phyloP scores from a whole-genome alignment of 2,888 invertebrate species.

The Stegana nigrithorax region DNA sequence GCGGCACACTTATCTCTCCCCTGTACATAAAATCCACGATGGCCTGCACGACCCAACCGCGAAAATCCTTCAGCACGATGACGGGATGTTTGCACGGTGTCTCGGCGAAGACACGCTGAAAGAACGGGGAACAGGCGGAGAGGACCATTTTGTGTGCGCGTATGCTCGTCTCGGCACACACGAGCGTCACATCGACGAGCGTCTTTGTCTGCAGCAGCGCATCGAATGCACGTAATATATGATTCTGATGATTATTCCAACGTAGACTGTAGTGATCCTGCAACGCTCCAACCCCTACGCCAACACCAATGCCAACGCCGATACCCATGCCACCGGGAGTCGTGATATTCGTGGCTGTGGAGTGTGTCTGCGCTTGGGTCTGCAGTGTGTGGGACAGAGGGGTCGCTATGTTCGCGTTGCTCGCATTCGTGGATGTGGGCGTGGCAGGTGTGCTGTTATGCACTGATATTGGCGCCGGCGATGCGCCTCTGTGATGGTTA shows the following conservation, averaged over 20 bases:
- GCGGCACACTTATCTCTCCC: constrained; percentile 89
- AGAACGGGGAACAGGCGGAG: constrained; percentile 89
- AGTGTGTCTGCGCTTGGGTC: neutral
- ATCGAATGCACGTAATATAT: constrained; percentile 89
- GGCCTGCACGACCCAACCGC: constrained; percentile 88
- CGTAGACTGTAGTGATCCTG: constrained; percentile 90
- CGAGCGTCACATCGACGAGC: constrained; percentile 89
- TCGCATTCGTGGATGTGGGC: neutral
- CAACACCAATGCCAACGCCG: neutral
- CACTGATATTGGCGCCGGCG: too few relatives aligned
- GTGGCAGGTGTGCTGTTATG: neutral
- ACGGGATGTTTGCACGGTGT: constrained; percentile 95
- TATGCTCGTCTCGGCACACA: constrained; percentile 86
- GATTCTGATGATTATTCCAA: constrained; percentile 94
- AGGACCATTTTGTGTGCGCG: constrained; percentile 92
- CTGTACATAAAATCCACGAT: constrained; percentile 95
- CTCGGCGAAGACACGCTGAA: constrained; percentile 88
- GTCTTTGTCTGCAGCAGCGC: constrained; percentile 88
- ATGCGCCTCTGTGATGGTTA: neutral
- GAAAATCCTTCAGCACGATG: constrained; percentile 90
- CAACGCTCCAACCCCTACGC: constrained; percentile 61
- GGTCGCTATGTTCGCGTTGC: neutral
- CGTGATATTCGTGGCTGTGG: constrained; percentile 38
- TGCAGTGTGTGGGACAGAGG: neutral
- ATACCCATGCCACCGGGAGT: constrained; percentile 23